Evolutionary conservation across 2,797 vertebrate species (phyloP).

Genomic region (Graptemys geographica): DNA sequence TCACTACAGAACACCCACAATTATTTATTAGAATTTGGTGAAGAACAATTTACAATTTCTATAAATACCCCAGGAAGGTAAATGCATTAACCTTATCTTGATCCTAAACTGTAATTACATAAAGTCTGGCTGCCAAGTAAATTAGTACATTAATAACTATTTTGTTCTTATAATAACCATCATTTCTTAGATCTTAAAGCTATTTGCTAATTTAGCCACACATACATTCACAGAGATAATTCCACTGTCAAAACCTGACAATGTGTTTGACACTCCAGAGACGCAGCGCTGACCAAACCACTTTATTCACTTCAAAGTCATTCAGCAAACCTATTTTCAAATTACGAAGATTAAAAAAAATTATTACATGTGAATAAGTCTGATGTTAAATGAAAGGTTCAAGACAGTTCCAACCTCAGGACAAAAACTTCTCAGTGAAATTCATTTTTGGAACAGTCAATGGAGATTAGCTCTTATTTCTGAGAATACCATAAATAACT

Average conservation of each 20-base stretch:
- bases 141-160: conserved; percentile 74
- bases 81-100: conserved; percentile 73
- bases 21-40: background rate
- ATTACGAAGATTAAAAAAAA: background rate
- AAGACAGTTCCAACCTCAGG: background rate
- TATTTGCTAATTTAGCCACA: conserved; percentile 18
- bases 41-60: background rate
- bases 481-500: background rate
- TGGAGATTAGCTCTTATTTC: rapidly evolving
- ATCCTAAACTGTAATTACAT: conserved; percentile 68
- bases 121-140: conserved; percentile 55
- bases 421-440: background rate
- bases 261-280: background rate
- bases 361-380: background rate
- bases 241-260: background rate
- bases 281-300: background rate
- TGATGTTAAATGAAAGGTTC: rapidly evolving
- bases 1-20: rapidly evolving
- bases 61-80: conserved; percentile 50
- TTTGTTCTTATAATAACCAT: conserved; percentile 62
- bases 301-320: background rate
- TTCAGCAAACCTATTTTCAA: background rate
- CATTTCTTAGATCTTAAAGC: conserved; percentile 36
- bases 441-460: background rate
- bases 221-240: background rate